Conservation (phyloP, 2,797 vertebrate species). For the Varecia variegata region DNA sequence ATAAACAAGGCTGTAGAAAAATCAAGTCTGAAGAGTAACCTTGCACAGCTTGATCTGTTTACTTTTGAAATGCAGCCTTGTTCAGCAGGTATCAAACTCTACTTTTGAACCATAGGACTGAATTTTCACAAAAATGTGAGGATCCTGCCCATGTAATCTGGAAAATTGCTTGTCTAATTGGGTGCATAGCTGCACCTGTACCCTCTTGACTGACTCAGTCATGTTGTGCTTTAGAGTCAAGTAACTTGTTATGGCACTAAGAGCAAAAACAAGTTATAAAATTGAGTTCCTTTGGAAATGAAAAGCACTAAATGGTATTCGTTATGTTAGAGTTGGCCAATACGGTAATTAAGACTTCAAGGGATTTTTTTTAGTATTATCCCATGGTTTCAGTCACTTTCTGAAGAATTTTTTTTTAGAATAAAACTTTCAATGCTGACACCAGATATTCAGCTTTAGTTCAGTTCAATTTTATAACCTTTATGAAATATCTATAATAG, state of each 20-base stretch:
- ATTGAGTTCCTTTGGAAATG: slow-evolving; percentile 44
- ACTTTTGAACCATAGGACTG: slow-evolving; percentile 41
- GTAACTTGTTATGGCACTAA: slow-evolving; percentile 16
- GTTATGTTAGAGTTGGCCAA: slow-evolving; percentile 47
- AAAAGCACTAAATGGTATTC: not conserved
- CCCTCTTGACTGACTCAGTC: slow-evolving; percentile 51
- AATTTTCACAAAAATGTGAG: slow-evolving; percentile 63
- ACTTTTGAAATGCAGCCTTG: slow-evolving; percentile 19
- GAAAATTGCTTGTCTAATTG: slow-evolving; percentile 67
- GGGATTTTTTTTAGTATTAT: slow-evolving; percentile 24
- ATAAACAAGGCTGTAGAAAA: slow-evolving; percentile 22
- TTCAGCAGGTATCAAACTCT: not conserved
- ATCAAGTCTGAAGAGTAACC: slow-evolving; percentile 26
- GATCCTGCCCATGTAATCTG: slow-evolving; percentile 57
- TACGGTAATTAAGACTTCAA: slow-evolving; percentile 44
- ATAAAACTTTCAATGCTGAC: not conserved
- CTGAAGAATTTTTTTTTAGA: slow-evolving; percentile 45
- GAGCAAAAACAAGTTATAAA: slow-evolving; percentile 53
- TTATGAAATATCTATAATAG: not conserved
- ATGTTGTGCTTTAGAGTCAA: slow-evolving; percentile 61
- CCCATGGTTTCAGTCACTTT: not conserved
- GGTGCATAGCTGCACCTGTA: slow-evolving; percentile 56
- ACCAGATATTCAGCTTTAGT: not conserved
- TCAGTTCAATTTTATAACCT: not conserved
- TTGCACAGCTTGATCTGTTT: slow-evolving; percentile 51